These are phyloP conservation scores for Andrena dorsata DNA, from an alignment of 2,888 invertebrate genomes.

Conservation along the genomic window DNA sequence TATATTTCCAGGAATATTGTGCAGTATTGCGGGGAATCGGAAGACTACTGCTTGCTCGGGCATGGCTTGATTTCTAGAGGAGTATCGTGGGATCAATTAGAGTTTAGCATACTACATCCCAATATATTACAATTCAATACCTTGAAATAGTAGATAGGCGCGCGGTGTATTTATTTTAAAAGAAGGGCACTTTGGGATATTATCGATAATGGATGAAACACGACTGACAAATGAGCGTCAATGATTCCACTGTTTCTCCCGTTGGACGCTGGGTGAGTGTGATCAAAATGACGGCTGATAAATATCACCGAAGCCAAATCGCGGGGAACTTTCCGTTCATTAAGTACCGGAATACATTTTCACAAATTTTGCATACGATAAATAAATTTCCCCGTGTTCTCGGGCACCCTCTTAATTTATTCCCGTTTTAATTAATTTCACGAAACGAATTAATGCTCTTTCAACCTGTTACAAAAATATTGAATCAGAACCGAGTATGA, in stretches of 20 bases:
- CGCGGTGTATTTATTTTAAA: no score
- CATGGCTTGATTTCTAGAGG: no score
- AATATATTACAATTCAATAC: no score
- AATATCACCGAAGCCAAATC: slow-evolving; percentile 41
- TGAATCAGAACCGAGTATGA: slow-evolving; percentile 10
- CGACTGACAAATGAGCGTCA: not conserved
- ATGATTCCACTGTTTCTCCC: not conserved
- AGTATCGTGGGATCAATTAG: no score
- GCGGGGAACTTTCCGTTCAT: slow-evolving; percentile 47
- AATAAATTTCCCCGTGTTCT: slow-evolving; percentile 32
- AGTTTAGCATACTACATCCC: no score
- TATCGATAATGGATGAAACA: not conserved
- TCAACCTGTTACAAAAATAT: slow-evolving; percentile 47
- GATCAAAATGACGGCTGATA: slow-evolving; percentile 29
- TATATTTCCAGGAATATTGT: not conserved
- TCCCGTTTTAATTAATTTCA: slow-evolving; percentile 44
- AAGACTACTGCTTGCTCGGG: no score
- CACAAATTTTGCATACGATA: slow-evolving; percentile 48
- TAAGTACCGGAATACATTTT: slow-evolving; percentile 44
- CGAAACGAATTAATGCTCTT: slow-evolving; percentile 35
- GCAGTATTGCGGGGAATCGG: not conserved
- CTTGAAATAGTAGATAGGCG: no score
- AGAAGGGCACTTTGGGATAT: no score
- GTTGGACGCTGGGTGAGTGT: not conserved
- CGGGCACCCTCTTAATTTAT: slow-evolving; percentile 46